Evolutionary conservation across 2,797 vertebrate genomes (phyloP).

Genomic region (Pseudomugil gertrudae): DNA sequence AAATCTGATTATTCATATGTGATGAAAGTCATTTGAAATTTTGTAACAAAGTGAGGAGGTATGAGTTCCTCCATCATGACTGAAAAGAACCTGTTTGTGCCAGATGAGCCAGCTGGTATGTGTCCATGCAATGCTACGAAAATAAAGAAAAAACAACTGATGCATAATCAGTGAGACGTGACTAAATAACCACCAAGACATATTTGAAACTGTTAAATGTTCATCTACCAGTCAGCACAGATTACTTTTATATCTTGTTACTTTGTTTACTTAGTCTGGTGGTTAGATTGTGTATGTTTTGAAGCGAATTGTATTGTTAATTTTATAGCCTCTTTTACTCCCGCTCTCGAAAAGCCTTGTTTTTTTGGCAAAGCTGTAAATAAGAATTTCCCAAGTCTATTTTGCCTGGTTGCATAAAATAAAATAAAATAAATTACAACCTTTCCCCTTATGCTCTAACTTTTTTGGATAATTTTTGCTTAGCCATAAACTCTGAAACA

Average conservation of each 20-base stretch:
- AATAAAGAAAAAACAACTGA: constrained; percentile 16
- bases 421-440: not conserved
- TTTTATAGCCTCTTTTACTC: not conserved
- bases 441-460: not conserved
- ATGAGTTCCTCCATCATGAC: constrained; percentile 63
- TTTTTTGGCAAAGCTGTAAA: not conserved
- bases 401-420: not conserved
- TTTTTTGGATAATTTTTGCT: not conserved
- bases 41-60: constrained; percentile 56
- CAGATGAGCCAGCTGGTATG: constrained; percentile 72
- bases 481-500: constrained; percentile 8
- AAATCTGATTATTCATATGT: constrained; percentile 70
- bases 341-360: not conserved
- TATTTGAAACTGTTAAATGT: constrained; percentile 30
- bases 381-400: not conserved
- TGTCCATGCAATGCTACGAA: constrained; percentile 59
- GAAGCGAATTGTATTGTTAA: not conserved
- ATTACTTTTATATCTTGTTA: not conserved
- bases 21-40: constrained; percentile 60
- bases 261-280: not conserved
- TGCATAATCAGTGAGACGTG: constrained; percentile 24
- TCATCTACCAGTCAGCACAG: not conserved
- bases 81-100: constrained; percentile 62
- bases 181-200: constrained; percentile 32
- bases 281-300: not conserved